A percentile compares a stretch with the other conserved stretches of the same genome.
Evolutionary conservation across 2,113 vertebrate genomes (phyloP).

Genomic region (Lutjanus erythropterus): DNA sequence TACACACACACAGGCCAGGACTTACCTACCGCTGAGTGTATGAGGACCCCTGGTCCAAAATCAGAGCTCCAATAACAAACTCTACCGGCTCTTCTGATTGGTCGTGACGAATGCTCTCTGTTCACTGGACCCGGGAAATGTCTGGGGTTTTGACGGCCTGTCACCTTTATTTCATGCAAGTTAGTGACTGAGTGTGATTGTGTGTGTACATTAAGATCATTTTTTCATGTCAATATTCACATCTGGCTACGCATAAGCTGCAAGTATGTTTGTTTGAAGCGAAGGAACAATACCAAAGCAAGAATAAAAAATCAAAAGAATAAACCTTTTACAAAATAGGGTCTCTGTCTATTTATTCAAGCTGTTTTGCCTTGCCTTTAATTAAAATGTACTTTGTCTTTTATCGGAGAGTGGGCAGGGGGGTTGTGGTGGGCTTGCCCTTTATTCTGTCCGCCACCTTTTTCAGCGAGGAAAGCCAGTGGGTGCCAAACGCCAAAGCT

Average conservation of each 20-base stretch:
- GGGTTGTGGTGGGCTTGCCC: constrained; percentile 45
- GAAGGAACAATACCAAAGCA: background rate
- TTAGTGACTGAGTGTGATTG: constrained; percentile 17
- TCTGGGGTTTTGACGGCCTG: constrained; percentile 40
- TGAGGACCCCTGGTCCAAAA: constrained; percentile 73
- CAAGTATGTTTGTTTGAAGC: background rate
- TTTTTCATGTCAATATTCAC: background rate
- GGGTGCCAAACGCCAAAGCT: constrained; percentile 75
- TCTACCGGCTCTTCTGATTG: constrained; percentile 74
- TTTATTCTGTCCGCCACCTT: constrained; percentile 60
- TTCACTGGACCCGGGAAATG: constrained; percentile 53
- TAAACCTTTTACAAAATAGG: constrained; percentile 36
- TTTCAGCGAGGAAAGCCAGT: constrained; percentile 58
- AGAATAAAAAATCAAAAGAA: constrained; percentile 10
- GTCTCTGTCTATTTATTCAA: constrained; percentile 41
- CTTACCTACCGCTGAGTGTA: constrained; percentile 79
- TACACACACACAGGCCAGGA: constrained; percentile 58
- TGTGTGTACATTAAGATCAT: constrained; percentile 13
- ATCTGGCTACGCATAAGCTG: background rate
- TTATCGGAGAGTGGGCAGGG: constrained; percentile 43
- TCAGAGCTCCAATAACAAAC: constrained; percentile 80
- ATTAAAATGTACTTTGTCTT: constrained; percentile 69
- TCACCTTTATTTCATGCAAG: constrained; percentile 47
- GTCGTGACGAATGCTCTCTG: constrained; percentile 69
- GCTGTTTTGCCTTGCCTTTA: constrained; percentile 57